A percentile compares a stretch with the other conserved stretches of the same genome.
Evolutionary conservation across 92 coral and sea anemone genomes (phyloP).

Genomic region (Porites divaricata): DNA sequence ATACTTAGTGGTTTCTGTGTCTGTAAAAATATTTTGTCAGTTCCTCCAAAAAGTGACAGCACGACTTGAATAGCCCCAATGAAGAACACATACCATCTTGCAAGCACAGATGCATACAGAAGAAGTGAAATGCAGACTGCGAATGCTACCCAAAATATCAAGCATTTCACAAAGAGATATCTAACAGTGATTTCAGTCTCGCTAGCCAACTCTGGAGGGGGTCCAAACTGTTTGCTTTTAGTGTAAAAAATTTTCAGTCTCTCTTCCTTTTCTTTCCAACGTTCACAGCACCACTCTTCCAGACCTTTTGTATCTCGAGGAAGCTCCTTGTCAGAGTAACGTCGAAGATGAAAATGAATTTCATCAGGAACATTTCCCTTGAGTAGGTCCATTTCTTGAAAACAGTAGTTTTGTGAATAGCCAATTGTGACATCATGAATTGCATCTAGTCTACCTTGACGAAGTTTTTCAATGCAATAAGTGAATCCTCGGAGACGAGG

Average conservation of each 20-base stretch:
- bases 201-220: constrained; percentile 41
- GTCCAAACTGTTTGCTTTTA: constrained; percentile 55
- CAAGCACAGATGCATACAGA: constrained; percentile 46
- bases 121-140: constrained; percentile 29
- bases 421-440: constrained; percentile 95
- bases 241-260: constrained; percentile 76
- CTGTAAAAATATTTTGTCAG: constrained; percentile 37
- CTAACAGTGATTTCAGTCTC: constrained; percentile 50
- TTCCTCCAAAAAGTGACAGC: constrained; percentile 32
- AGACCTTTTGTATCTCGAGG: constrained; percentile 75
- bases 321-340: constrained; percentile 70
- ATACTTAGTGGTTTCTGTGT: background rate
- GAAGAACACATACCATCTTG: constrained; percentile 69
- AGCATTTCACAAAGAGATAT: constrained; percentile 50
- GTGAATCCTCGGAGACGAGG: constrained; percentile 97
- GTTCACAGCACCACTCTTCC: constrained; percentile 87
- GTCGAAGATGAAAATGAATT: constrained; percentile 89
- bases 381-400: constrained; percentile 78
- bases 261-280: constrained; percentile 90
- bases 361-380: constrained; percentile 84
- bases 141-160: constrained; percentile 77
- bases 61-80: background rate
- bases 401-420: constrained; percentile 74
- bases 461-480: constrained; percentile 81
- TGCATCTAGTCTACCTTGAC: constrained; percentile 76